A percentile compares a stretch with the other conserved stretches of the same genome.
Conservation (phyloP, 2,888 invertebrate genomes). For the Hypolimnas misippus region DNA sequence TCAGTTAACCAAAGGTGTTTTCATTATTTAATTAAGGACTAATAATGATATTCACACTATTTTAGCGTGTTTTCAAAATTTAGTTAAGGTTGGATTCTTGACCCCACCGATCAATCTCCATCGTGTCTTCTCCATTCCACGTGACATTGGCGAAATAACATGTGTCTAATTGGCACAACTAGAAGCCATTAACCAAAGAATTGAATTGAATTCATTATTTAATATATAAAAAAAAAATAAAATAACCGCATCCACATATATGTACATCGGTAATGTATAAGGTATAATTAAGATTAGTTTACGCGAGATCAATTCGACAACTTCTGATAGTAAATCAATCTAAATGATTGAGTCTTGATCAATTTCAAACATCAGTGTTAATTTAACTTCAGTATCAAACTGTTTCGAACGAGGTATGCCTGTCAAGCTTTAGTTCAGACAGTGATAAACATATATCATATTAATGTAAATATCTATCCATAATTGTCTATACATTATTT, state of each 20-base stretch:
- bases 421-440: not conserved
- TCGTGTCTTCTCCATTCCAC: too few relatives aligned
- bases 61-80: too few relatives aligned
- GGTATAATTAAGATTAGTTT: conserved; percentile 57
- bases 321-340: conserved; percentile 66
- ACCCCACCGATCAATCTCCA: too few relatives aligned
- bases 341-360: conserved; percentile 62
- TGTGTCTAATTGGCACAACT: too few relatives aligned
- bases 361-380: conserved; percentile 52
- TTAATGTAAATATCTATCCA: too few relatives aligned
- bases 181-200: too few relatives aligned
- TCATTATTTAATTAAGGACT: too few relatives aligned
- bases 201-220: not conserved
- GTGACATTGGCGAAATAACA: too few relatives aligned
- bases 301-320: conserved; percentile 67
- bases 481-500: too few relatives aligned
- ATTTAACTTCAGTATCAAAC: conserved; percentile 42
- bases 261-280: conserved; percentile 21
- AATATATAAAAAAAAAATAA: not conserved
- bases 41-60: too few relatives aligned
- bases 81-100: too few relatives aligned
- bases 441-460: not conserved
- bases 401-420: not conserved
- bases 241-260: conserved; percentile 20
- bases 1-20: too few relatives aligned